Base-by-base conservation (phyloP, 2,797 vertebrate species). In the Syngnathus acus region DNA sequence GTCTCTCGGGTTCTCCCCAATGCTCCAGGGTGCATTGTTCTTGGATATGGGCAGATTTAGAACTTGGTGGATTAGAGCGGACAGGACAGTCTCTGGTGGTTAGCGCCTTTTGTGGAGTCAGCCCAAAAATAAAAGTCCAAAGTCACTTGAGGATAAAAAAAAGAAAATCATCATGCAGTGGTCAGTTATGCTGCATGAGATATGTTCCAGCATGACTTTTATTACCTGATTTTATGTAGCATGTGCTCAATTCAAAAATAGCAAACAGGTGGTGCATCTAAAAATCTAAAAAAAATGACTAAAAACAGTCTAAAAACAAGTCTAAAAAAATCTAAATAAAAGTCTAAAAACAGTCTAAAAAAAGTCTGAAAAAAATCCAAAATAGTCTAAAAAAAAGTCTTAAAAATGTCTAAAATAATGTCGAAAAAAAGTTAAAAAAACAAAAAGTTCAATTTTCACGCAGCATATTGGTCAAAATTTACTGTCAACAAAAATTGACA, bases 91-190 rank as follows among this genome's bases (percentile, higher is more conserved):
- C 89, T 87, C 89, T 70, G 47, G 81, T 86, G 90, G 75, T 78
- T 70, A 59, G 65, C 79, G 75, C 74, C 82, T 86, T 86, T 86
- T 85, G 78, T 77, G 78, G 78, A 86, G 70, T 79, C 85, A 71
- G 68, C 82, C 84, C 76, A 81, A 90, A 89, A 87, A 90, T 83
- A 86, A 84, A 78, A 83, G 76, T 82, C 73, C 73, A 71, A 86
- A 88, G 81, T 79, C 78, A 71, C 81, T 57, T 1, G 77, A 81
- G 84, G 78, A 82, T 87, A 83, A 79, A 65, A 74, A 78, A 86
- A 84, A 13, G 82, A 86, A 74, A 91, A 91, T 87, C 85, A 91
- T 89, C 88, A 90, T 69, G 64, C 39, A 21, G 76, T 47, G 67
- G 79, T 73, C 79, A 84, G 76, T 86, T 19, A 40, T 6, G 11